These are phyloP conservation scores for Geodia barretti DNA, from an alignment of 37 sponge, comb jelly and placozoan genomes.

Conservation along the genomic window DNA sequence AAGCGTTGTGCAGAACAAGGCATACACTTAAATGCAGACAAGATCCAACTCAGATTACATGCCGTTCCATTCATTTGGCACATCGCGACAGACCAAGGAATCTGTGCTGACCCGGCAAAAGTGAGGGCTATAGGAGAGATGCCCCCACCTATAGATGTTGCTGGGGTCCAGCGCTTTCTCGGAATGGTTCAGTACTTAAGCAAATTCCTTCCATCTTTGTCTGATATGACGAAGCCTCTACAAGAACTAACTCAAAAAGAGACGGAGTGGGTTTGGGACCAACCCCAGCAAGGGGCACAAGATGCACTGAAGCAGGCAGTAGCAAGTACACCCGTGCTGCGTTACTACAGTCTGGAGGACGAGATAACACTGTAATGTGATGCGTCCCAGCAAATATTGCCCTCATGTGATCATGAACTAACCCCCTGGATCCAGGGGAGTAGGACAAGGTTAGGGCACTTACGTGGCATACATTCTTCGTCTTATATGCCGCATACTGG, in stretches of 20 bases:
- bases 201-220: constrained; percentile 15
- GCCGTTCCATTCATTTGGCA: background rate
- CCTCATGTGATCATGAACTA: too few species aligned
- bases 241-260: background rate
- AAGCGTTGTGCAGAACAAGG: background rate
- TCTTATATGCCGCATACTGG: too few species aligned
- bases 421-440: too few species aligned
- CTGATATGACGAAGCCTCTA: constrained; percentile 5
- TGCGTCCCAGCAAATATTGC: too few species aligned
- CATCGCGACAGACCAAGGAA: background rate
- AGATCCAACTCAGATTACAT: background rate
- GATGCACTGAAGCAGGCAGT: background rate
- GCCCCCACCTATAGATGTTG: constrained; percentile 11
- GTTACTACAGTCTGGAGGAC: too few species aligned
- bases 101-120: constrained; percentile 21
- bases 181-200: constrained; percentile 9
- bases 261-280: background rate
- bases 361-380: too few species aligned
- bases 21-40: background rate
- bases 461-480: too few species aligned
- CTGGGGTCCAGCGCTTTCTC: constrained; percentile 16
- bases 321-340: too few species aligned
- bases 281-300: background rate
- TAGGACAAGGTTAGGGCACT: too few species aligned
- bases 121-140: constrained; percentile 9